phyloP scores from a whole-genome alignment of 2,797 vertebrate genomes.

The Chromobotia macracanthus region DNA sequence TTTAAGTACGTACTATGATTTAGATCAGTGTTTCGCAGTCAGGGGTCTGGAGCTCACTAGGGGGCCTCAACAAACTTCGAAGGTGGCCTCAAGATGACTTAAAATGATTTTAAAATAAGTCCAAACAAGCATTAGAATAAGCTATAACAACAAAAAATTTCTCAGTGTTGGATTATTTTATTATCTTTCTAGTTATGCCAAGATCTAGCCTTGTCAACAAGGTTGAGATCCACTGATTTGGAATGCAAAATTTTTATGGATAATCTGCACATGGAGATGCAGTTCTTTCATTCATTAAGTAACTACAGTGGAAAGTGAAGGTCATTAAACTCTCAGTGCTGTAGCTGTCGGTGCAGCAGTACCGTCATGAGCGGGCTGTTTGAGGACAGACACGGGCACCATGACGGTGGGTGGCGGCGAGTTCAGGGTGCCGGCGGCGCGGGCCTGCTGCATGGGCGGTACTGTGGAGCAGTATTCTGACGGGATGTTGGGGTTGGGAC shows the following conservation, averaged over 20 bases:
- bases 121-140: no score
- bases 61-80: no score
- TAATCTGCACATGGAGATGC: no score
- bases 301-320: neutral
- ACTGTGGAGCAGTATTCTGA: slow-evolving; percentile 82
- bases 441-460: slow-evolving; percentile 83
- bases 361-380: slow-evolving; percentile 86
- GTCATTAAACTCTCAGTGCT: slow-evolving; percentile 6
- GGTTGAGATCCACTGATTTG: neutral
- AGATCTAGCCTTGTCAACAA: no score
- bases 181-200: no score
- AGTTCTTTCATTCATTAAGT: neutral
- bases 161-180: no score
- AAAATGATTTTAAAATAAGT: no score
- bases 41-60: no score
- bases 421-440: slow-evolving; percentile 76
- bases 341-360: slow-evolving; percentile 54
- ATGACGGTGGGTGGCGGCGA: slow-evolving; percentile 83
- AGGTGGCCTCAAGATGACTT: no score
- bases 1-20: no score
- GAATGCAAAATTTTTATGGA: neutral
- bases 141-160: no score
- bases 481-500: slow-evolving; percentile 81
- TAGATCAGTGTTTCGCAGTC: no score
- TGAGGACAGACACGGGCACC: slow-evolving; percentile 87